Percentiles rank a stretch among this genome's conserved stretches.
These are phyloP conservation scores for Leptosomus discolor DNA, from an alignment of 2,113 vertebrate species.

Conservation along the genomic window DNA sequence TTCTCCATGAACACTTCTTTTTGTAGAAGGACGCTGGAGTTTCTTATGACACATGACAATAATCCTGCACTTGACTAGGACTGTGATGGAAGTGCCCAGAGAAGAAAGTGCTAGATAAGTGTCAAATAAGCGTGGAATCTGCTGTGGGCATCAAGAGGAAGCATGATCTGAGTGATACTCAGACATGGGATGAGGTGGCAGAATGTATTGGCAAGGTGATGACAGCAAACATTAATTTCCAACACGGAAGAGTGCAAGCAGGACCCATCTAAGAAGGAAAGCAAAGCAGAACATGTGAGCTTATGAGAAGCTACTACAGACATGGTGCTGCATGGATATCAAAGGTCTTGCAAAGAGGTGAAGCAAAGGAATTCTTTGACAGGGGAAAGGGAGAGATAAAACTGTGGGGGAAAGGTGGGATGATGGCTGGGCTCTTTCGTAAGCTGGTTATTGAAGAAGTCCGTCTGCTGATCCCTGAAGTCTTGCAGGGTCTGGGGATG, in stretches of 20 bases:
- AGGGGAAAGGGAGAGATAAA: not conserved
- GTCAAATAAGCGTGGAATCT: not conserved
- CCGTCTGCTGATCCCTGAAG: not conserved
- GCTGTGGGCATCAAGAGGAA: not conserved
- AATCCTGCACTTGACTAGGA: not conserved
- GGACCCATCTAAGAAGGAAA: not conserved
- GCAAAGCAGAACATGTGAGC: not conserved
- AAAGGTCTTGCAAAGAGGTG: not conserved
- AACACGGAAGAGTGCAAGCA: not conserved
- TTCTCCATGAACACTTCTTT: not conserved
- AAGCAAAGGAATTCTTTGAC: not conserved
- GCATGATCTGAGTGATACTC: not conserved
- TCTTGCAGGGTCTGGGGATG: not conserved
- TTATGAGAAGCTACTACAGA: not conserved
- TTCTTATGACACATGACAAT: not conserved
- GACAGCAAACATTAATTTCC: not conserved
- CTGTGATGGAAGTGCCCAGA: not conserved
- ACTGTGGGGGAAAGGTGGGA: not conserved
- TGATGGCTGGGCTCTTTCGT: not conserved
- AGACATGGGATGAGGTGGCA: not conserved
- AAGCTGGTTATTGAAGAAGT: not conserved
- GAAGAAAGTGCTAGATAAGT: not conserved
- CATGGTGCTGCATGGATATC: accelerated
- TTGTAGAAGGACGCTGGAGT: not conserved
- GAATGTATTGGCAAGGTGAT: not conserved